Base-by-base conservation (phyloP, 2,888 invertebrate species). In the Portevinia maculata region DNA sequence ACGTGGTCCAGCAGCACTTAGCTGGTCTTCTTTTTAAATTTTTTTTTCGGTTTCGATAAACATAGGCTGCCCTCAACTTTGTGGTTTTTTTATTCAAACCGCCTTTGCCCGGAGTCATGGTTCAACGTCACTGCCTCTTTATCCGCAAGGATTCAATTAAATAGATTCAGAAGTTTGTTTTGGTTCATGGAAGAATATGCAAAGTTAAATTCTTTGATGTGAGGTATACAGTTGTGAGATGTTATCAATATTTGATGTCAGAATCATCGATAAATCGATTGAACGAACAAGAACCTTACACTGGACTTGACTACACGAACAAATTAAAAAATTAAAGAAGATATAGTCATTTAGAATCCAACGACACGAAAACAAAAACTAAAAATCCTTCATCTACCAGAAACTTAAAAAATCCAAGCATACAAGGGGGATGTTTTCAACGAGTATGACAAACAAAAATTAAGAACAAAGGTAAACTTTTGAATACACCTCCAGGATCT, bases 241-340 rank as follows among this genome's bases (percentile, higher is more conserved):
- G 17, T 9, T 46, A 48, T 34, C 60, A 39, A 48, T 24, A 17
- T 28, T 50, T 50, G 24, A 15, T 24, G 39, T 53, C 46, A 64
- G 53, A 53, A 73, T 65, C 19, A 15, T 24, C 57, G 13, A 55
- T 32, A 55, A 57, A 34, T 17, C 30, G 32, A 59, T 60, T 76
- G 32, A 57, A 55, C 41, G 32, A 71, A 62, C 39, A 48, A 28
- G 48, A 57, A 60, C 41, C 71, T 78, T 71, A 46, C 57, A 57
- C 39, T 57, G 24, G 64, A 64, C 71, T 62, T 64, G 55, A 64
- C 62, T 70, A 24, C 8, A 37, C 50, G 50, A 57, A 8, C 15
- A 39, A 50, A 73, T 79, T 59, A 64, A 44, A 44, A 73, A 46
- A 21, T 60, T 46, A 34, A 52, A 21, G 13, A 55, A 52, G 34